Percentiles rank a stretch among this genome's conserved stretches.
Evolutionary conservation across 2,888 invertebrate genomes (phyloP).

Genomic region (Clostera curtula): DNA sequence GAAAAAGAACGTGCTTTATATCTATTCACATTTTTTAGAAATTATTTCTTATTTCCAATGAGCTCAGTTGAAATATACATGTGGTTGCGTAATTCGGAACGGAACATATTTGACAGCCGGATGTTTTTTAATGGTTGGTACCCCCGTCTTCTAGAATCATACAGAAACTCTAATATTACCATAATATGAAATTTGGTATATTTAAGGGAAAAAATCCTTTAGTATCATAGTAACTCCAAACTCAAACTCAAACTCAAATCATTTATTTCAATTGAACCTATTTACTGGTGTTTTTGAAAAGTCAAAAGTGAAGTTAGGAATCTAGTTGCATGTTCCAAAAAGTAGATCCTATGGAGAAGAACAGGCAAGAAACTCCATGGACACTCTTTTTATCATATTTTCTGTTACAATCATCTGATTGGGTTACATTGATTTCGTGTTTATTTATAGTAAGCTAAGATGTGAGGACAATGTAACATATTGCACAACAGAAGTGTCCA

Average conservation of each 20-base stretch:
- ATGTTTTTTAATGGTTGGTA: slow-evolving; percentile 33
- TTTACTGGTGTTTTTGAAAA: too few species aligned
- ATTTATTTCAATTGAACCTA: too few species aligned
- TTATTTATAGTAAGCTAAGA: slow-evolving; percentile 4
- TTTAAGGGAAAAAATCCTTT: slow-evolving; percentile 4
- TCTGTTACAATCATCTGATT: too few species aligned
- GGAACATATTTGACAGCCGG: slow-evolving; percentile 32
- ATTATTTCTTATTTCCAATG: slow-evolving; percentile 5
- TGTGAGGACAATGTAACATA: slow-evolving; percentile 11
- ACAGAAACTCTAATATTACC: slow-evolving; percentile 45
- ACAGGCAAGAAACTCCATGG: too few species aligned
- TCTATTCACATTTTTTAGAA: slow-evolving; percentile 6
- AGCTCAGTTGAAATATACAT: slow-evolving; percentile 8
- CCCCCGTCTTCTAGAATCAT: slow-evolving; percentile 52
- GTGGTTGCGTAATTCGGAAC: slow-evolving; percentile 25
- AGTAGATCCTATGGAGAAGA: too few species aligned
- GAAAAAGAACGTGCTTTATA: slow-evolving; percentile 3
- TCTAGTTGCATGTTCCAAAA: too few species aligned
- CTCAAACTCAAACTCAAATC: too few species aligned
- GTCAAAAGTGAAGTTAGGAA: too few species aligned
- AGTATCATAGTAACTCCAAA: slow-evolving; percentile 2
- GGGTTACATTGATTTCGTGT: too few species aligned
- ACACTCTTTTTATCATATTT: too few species aligned
- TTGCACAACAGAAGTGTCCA: too few species aligned
- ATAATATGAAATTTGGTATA: slow-evolving; percentile 5